Conservation (phyloP, 1,140 invertebrate genomes). For the Asbolus verrucosus region DNA sequence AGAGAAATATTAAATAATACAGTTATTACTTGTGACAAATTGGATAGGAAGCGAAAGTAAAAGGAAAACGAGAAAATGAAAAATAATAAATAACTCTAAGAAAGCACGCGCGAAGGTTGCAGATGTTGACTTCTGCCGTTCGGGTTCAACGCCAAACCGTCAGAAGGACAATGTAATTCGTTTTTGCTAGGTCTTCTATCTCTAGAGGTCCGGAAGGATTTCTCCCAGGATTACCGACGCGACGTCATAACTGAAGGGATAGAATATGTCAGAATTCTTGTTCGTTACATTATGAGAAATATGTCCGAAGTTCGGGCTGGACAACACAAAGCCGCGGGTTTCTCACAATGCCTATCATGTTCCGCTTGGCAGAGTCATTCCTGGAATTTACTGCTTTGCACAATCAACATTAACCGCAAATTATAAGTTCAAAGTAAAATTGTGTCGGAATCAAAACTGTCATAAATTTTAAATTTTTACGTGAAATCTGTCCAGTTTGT, state of each 20-base stretch:
- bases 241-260: constrained; percentile 33
- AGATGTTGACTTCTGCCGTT: constrained; percentile 39
- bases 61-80: constrained; percentile 39
- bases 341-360: constrained; percentile 5
- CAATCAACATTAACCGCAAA: constrained; percentile 21
- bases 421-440: not conserved
- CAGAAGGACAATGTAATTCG: constrained; percentile 49
- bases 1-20: constrained; percentile 41
- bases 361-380: constrained; percentile 18
- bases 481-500: too few species aligned
- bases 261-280: constrained; percentile 36
- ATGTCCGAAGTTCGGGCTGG: constrained; percentile 13
- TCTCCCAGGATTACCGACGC: constrained; percentile 32
- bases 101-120: constrained; percentile 29
- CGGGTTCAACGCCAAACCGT: constrained; percentile 37
- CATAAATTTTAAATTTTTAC: too few species aligned
- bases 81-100: constrained; percentile 45
- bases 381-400: constrained; percentile 1
- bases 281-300: constrained; percentile 17
- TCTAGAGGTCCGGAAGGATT: constrained; percentile 40
- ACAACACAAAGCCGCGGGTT: constrained; percentile 4
- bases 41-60: constrained; percentile 34
- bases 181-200: constrained; percentile 42
- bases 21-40: constrained; percentile 44
- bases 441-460: too few species aligned